Percentiles rank a stretch among this genome's conserved stretches.
Conservation (phyloP, 1,140 invertebrate species). For the Temnothorax curvispinosus region DNA sequence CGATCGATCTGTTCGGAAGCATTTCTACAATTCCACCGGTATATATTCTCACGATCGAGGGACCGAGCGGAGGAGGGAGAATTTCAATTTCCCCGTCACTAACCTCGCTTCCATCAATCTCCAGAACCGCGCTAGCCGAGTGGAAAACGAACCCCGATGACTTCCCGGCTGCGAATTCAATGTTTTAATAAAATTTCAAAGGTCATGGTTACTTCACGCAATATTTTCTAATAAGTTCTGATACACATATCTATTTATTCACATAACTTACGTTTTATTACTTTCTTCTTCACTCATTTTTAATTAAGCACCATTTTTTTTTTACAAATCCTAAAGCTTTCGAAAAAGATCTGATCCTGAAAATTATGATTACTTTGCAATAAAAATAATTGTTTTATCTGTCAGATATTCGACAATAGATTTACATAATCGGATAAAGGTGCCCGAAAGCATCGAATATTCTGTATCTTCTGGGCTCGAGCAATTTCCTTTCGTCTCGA, state of each 20-base stretch:
- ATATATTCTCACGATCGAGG: conserved; percentile 31
- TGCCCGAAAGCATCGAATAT: conserved; percentile 51
- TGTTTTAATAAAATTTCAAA: conserved; percentile 52
- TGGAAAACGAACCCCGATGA: conserved; percentile 75
- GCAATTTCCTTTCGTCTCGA: conserved; percentile 70
- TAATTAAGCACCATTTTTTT: not conserved
- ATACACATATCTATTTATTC: not conserved
- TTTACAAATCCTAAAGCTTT: not conserved
- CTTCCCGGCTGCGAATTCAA: conserved; percentile 61
- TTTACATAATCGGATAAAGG: conserved; percentile 22
- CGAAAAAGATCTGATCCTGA: not conserved
- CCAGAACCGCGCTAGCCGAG: conserved; percentile 64
- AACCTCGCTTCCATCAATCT: conserved; percentile 73
- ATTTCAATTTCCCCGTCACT: conserved; percentile 76
- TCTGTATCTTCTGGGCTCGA: conserved; percentile 29
- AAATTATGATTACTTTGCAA: not conserved
- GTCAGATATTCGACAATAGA: not conserved
- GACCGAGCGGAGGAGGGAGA: conserved; percentile 47
- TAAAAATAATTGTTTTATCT: not conserved
- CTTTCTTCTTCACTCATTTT: not conserved
- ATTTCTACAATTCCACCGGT: conserved; percentile 57
- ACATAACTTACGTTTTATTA: not conserved
- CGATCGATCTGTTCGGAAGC: conserved; percentile 43
- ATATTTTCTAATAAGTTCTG: not conserved
- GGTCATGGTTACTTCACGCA: conserved; percentile 3